phyloP scores from a whole-genome alignment of 2,113 vertebrate genomes.

The Semicossyphus pulcher region DNA sequence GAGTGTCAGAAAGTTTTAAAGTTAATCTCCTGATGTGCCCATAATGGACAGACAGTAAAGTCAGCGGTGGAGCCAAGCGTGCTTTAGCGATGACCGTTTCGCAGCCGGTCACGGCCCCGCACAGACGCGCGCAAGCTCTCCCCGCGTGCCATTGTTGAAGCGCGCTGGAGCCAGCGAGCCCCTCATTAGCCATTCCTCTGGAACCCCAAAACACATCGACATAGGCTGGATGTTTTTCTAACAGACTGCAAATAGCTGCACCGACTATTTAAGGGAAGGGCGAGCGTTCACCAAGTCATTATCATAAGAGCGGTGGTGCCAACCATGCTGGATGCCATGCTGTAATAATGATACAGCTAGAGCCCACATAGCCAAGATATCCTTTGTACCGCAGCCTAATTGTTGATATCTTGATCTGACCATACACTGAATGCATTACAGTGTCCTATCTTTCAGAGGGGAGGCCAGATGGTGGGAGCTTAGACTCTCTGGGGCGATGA shows the following conservation, averaged over 20 bases:
- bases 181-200: conserved; percentile 51
- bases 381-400: conserved; percentile 48
- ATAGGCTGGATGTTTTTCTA: conserved; percentile 53
- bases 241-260: conserved; percentile 59
- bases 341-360: conserved; percentile 40
- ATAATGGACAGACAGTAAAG: neutral
- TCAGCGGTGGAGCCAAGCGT: neutral
- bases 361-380: conserved; percentile 36
- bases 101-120: neutral
- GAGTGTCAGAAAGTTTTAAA: conserved; percentile 8
- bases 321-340: conserved; percentile 31
- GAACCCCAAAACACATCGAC: conserved; percentile 48
- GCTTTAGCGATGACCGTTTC: conserved; percentile 22
- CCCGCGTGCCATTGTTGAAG: conserved; percentile 20
- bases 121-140: conserved; percentile 7
- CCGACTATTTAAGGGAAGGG: conserved; percentile 45
- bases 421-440: conserved; percentile 38
- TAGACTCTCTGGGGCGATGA: conserved; percentile 6
- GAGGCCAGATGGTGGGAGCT: conserved; percentile 55
- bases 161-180: conserved; percentile 17
- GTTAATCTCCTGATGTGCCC: conserved; percentile 1
- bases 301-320: conserved; percentile 36
- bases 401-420: conserved; percentile 53
- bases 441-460: conserved; percentile 29
- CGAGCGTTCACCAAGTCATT: conserved; percentile 48